phyloP scores from a whole-genome alignment of 2,888 invertebrate species.

The Nezara viridula region DNA sequence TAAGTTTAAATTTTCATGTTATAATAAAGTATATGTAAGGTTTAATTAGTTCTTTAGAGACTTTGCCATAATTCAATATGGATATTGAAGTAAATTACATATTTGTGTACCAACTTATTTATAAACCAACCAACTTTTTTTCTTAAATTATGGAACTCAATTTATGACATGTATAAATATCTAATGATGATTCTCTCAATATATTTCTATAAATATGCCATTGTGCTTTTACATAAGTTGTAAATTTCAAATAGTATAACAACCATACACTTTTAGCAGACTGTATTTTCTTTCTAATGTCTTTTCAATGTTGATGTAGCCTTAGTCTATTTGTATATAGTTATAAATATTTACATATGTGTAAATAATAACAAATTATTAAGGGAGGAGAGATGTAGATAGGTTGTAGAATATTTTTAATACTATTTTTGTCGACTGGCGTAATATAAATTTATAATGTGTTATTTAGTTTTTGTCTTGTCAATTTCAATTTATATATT shows the following conservation, averaged over 20 bases:
- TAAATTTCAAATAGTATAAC: constrained; percentile 17
- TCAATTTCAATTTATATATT: constrained; percentile 57
- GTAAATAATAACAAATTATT: constrained; percentile 39
- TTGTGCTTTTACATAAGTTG: background rate
- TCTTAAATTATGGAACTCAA: too few species aligned
- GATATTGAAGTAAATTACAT: background rate
- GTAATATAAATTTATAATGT: constrained; percentile 24
- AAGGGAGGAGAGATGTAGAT: constrained; percentile 61
- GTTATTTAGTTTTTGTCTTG: constrained; percentile 34
- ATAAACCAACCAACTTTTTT: too few species aligned
- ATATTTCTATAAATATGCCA: too few species aligned
- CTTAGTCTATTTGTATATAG: constrained; percentile 55
- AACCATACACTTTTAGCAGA: constrained; percentile 60
- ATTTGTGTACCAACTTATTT: too few species aligned
- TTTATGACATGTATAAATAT: too few species aligned
- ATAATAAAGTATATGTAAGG: background rate
- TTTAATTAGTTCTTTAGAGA: background rate
- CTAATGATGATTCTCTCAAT: too few species aligned
- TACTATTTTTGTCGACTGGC: constrained; percentile 54
- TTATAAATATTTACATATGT: constrained; percentile 50
- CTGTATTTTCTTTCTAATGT: constrained; percentile 62
- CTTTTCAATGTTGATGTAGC: constrained; percentile 53
- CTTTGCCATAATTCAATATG: background rate
- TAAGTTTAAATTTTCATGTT: background rate
- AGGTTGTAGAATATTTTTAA: constrained; percentile 61